phyloP scores from a whole-genome alignment of 2,797 vertebrate species.

The Dryobates pubescens region DNA sequence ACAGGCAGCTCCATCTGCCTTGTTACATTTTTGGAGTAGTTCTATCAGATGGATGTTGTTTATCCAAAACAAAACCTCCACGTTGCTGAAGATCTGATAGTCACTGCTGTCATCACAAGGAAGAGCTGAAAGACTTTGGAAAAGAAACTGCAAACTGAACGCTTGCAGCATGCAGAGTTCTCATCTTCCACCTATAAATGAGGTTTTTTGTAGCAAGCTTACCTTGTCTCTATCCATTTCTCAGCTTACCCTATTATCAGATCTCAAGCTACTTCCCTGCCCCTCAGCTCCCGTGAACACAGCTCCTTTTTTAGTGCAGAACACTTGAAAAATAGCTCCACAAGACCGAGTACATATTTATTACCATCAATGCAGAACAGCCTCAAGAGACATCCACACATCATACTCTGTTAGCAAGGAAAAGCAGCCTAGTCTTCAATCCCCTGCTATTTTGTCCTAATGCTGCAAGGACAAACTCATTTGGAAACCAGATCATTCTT shows the following conservation, averaged over 20 bases:
- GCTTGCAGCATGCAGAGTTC: neutral
- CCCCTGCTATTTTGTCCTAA: constrained; percentile 35
- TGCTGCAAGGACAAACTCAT: constrained; percentile 43
- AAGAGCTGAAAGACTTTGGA: constrained; percentile 5
- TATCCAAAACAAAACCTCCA: constrained; percentile 21
- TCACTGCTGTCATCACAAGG: constrained; percentile 5
- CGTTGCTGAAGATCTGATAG: constrained; percentile 46
- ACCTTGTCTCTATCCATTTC: neutral
- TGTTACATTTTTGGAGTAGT: constrained; percentile 4
- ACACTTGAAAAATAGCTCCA: constrained; percentile 6
- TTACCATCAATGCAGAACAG: neutral
- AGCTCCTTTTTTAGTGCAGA: constrained; percentile 10
- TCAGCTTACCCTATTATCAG: neutral
- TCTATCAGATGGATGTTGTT: constrained; percentile 10
- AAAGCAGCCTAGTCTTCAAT: constrained; percentile 24
- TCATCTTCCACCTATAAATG: neutral
- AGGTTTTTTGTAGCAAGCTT: neutral
- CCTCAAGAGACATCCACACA: constrained; percentile 38
- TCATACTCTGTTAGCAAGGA: constrained; percentile 47
- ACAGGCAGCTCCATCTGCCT: constrained; percentile 29
- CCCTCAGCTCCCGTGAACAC: neutral
- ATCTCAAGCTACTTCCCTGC: neutral
- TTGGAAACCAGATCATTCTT: neutral
- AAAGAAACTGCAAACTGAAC: constrained; percentile 2
- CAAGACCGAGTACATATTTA: constrained; percentile 45